A percentile compares a stretch with the other conserved stretches of the same genome.
Evolutionary conservation across 2,113 vertebrate species (phyloP).

Genomic region (Dunckerocampus dactyliophorus): DNA sequence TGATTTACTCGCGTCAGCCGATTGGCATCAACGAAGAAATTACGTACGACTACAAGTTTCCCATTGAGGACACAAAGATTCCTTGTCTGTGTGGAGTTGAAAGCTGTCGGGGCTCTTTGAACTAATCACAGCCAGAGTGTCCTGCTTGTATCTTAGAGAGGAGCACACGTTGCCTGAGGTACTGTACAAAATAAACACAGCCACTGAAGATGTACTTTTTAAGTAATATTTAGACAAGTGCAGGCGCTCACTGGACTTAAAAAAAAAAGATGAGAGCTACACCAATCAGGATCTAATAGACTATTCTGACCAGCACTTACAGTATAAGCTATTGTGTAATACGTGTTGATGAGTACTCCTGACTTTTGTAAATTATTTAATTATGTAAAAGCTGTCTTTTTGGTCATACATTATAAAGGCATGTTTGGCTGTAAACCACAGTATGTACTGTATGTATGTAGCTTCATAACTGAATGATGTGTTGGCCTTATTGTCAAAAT

Average conservation of each 20-base stretch:
- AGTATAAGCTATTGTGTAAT: constrained; percentile 1
- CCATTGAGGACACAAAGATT: constrained; percentile 97
- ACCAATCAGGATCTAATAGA: constrained; percentile 8
- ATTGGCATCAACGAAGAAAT: constrained; percentile 93
- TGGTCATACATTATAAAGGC: not conserved
- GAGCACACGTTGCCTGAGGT: constrained; percentile 2
- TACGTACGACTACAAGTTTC: constrained; percentile 98
- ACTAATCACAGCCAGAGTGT: constrained; percentile 67
- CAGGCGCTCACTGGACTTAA: not conserved
- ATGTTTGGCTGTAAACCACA: not conserved
- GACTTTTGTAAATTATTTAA: not conserved
- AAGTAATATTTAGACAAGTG: not conserved
- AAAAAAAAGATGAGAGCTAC: constrained; percentile 14
- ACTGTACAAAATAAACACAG: constrained; percentile 6
- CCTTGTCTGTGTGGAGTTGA: constrained; percentile 93
- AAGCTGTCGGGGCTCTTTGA: constrained; percentile 92
- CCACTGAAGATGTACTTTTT: constrained; percentile 4
- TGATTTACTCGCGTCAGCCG: constrained; percentile 96
- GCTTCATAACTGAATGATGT: not conserved
- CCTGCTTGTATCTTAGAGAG: not conserved
- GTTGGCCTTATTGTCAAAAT: constrained; percentile 11
- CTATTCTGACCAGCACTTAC: constrained; percentile 6
- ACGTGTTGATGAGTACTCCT: not conserved
- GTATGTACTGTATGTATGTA: not conserved
- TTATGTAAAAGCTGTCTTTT: not conserved